Percentiles rank a stretch among this genome's conserved stretches.
Conservation (phyloP, 2,797 vertebrate species). For the Zenarchopterus dispar region DNA sequence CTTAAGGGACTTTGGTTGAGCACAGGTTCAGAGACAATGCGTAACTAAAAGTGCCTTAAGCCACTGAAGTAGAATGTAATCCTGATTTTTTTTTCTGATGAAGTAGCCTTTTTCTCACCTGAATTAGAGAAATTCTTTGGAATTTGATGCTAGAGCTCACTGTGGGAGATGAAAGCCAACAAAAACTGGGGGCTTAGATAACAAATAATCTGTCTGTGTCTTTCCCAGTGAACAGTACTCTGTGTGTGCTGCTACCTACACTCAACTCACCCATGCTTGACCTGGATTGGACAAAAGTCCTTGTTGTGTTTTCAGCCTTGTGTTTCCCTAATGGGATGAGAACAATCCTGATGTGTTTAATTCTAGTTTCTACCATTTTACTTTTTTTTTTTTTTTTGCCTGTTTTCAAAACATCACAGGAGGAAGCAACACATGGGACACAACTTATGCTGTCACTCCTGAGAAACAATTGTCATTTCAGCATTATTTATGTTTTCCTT, state of each 20-base stretch:
- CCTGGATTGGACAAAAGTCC: slow-evolving; percentile 82
- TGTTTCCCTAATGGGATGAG: slow-evolving; percentile 66
- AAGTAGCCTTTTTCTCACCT: slow-evolving; percentile 62
- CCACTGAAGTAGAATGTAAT: slow-evolving; percentile 67
- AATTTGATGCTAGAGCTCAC: slow-evolving; percentile 23
- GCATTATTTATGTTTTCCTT: slow-evolving; percentile 1
- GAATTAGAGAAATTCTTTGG: slow-evolving; percentile 59
- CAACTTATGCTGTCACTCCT: slow-evolving; percentile 2
- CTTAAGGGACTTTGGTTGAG: slow-evolving; percentile 17
- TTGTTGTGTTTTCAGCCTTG: slow-evolving; percentile 76
- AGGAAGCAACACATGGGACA: slow-evolving; percentile 34
- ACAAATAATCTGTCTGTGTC: slow-evolving; percentile 49
- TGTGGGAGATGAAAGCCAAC: slow-evolving; percentile 47
- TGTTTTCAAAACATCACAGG: slow-evolving; percentile 24
- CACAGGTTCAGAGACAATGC: slow-evolving; percentile 27
- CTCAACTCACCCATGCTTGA: slow-evolving; percentile 79
- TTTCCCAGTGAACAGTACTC: slow-evolving; percentile 58
- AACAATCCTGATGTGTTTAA: slow-evolving; percentile 70
- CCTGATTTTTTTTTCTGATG: slow-evolving; percentile 57
- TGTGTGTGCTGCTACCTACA: slow-evolving; percentile 80
- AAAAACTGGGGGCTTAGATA: slow-evolving; percentile 60
- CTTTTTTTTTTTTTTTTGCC: slow-evolving; percentile 21
- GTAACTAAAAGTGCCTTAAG: slow-evolving; percentile 31
- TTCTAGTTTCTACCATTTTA: slow-evolving; percentile 33
- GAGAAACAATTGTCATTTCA: background rate